Percentiles rank a stretch among this genome's conserved stretches.
These are phyloP conservation scores for Apantesis nais DNA, from an alignment of 2,888 invertebrate genomes.

Conservation along the genomic window DNA sequence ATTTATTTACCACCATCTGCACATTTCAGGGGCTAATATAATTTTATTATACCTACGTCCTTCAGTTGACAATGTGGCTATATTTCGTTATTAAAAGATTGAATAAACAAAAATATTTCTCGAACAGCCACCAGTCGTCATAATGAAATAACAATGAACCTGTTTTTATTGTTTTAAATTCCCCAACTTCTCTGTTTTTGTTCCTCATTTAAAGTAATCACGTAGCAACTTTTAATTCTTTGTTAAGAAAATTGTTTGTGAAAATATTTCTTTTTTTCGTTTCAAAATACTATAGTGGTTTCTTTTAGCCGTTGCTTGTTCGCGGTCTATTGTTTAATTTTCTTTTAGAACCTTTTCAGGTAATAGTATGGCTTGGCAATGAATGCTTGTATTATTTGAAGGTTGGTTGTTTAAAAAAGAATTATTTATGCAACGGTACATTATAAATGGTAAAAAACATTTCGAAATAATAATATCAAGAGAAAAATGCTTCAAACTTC, in stretches of 20 bases:
- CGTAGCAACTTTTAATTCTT: conserved; percentile 22
- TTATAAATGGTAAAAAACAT: too few species aligned
- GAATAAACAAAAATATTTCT: background rate
- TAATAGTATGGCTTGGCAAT: conserved; percentile 24
- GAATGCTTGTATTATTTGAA: conserved; percentile 10
- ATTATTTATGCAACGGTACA: background rate
- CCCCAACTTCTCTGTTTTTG: conserved; percentile 16
- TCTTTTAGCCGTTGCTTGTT: conserved; percentile 17
- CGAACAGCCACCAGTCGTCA: background rate
- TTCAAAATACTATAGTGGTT: conserved; percentile 16
- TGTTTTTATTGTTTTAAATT: background rate
- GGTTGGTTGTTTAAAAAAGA: background rate
- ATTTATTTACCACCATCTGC: background rate
- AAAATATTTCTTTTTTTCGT: conserved; percentile 14
- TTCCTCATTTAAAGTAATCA: conserved; percentile 20
- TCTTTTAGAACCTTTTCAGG: conserved; percentile 33
- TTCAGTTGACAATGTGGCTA: background rate
- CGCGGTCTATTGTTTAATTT: conserved; percentile 28
- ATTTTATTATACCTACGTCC: background rate
- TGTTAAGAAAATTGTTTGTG: conserved; percentile 17
- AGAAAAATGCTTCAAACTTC: too few species aligned
- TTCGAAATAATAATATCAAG: too few species aligned
- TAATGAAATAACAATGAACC: background rate
- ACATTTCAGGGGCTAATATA: background rate
- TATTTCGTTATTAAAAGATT: background rate